phyloP scores from a whole-genome alignment of 2,888 invertebrate species.

The Norana najaformis region DNA sequence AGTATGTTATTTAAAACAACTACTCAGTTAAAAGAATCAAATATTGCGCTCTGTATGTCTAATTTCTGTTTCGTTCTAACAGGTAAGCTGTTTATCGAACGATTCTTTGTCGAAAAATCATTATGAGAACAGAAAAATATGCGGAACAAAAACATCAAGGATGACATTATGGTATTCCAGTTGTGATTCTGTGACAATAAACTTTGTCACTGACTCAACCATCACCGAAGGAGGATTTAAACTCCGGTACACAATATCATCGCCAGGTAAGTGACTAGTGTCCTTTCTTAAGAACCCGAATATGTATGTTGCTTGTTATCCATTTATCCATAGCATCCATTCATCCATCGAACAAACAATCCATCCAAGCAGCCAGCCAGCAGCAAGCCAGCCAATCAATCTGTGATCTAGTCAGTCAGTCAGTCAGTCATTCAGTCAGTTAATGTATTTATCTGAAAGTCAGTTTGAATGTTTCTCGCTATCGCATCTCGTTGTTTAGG shows the following conservation, averaged over 20 bases:
- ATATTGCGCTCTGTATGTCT: background rate
- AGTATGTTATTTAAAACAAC: background rate
- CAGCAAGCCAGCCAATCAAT: no score
- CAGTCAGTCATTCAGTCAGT: no score
- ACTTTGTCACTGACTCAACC: background rate
- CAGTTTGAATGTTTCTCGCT: no score
- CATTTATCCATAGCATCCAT: no score
- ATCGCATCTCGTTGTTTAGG: no score
- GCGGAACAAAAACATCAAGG: background rate
- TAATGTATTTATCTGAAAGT: no score
- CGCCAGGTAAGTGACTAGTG: background rate
- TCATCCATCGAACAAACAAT: background rate
- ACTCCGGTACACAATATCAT: background rate
- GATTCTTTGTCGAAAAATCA: background rate
- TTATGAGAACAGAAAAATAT: background rate
- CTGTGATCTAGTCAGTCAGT: no score
- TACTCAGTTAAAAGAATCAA: background rate
- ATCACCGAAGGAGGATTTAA: background rate
- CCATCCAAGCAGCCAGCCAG: background rate
- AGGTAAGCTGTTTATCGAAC: background rate
- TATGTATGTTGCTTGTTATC: no score
- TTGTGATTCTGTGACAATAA: background rate
- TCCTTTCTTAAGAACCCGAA: background rate
- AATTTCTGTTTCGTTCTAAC: background rate
- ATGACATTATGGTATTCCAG: background rate